Evolutionary conservation across 2,888 invertebrate genomes (phyloP).

Genomic region (Drosophila ochracea): DNA sequence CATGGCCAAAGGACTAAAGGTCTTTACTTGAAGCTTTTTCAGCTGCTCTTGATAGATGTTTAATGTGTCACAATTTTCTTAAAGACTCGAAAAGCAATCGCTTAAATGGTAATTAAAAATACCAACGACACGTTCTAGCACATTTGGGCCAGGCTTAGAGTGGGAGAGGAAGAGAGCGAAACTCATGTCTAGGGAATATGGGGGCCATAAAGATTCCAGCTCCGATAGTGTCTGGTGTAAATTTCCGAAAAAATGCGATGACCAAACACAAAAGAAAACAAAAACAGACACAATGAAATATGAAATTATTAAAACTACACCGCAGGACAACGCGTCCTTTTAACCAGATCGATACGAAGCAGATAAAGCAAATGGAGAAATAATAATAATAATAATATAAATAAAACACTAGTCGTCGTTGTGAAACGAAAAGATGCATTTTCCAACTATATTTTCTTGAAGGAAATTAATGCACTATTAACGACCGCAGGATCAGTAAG

Average conservation of each 20-base stretch:
- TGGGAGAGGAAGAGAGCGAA: neutral
- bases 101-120: constrained; percentile 69
- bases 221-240: constrained; percentile 68
- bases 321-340: constrained; percentile 53
- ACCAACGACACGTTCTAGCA: constrained; percentile 69
- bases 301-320: constrained; percentile 76
- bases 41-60: constrained; percentile 4
- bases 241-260: constrained; percentile 76
- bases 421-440: constrained; percentile 28
- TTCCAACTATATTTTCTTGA: constrained; percentile 18
- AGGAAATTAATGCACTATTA: constrained; percentile 69
- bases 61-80: neutral
- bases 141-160: constrained; percentile 36
- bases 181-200: neutral
- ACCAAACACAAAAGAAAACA: constrained; percentile 74
- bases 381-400: constrained; percentile 51
- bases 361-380: constrained; percentile 43
- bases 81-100: constrained; percentile 1
- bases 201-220: constrained; percentile 46
- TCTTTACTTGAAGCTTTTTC: constrained; percentile 1
- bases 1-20: neutral
- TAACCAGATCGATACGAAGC: constrained; percentile 33
- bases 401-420: constrained; percentile 17
- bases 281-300: constrained; percentile 55
- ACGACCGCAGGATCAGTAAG: constrained; percentile 70